A percentile compares a stretch with the other conserved stretches of the same genome.
Conservation (phyloP, 2,113 vertebrate species). For the Zosterops pallidus region DNA sequence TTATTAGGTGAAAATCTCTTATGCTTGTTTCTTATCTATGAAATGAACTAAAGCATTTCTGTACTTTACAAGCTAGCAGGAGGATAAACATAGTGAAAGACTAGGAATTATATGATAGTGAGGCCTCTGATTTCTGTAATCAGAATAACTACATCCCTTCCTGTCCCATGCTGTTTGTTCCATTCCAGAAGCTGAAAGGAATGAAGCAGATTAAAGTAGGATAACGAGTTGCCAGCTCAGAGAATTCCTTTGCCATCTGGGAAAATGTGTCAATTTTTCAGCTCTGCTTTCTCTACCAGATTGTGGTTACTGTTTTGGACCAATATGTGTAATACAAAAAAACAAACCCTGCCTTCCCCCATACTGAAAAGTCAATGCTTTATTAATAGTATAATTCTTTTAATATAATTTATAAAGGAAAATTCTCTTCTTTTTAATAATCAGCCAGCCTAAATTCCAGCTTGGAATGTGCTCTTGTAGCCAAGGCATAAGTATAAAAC, state of each 20-base stretch:
- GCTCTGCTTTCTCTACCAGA: not conserved
- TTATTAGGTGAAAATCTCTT: constrained; percentile 12
- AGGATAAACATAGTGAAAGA: constrained; percentile 5
- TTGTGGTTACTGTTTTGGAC: constrained; percentile 25
- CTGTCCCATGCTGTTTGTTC: not conserved
- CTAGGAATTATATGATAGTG: not conserved
- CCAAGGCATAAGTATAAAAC: constrained; percentile 38
- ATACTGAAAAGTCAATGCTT: not conserved
- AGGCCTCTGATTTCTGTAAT: not conserved
- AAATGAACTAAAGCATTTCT: constrained; percentile 1
- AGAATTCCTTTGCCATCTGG: constrained; percentile 2
- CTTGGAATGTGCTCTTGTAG: constrained; percentile 39
- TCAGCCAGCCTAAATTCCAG: not conserved
- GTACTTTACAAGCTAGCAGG: not conserved
- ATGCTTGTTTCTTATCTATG: not conserved
- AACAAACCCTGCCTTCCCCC: not conserved
- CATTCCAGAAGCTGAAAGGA: constrained; percentile 20
- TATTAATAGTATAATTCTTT: not conserved
- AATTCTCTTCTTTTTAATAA: constrained; percentile 12
- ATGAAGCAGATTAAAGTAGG: not conserved
- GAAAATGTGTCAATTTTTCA: constrained; percentile 3
- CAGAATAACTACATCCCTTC: not conserved
- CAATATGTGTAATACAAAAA: not conserved
- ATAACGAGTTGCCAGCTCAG: not conserved
- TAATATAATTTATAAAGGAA: constrained; percentile 20